Base-by-base conservation (phyloP, 2,113 vertebrate species). In the Festucalex cinctus region DNA sequence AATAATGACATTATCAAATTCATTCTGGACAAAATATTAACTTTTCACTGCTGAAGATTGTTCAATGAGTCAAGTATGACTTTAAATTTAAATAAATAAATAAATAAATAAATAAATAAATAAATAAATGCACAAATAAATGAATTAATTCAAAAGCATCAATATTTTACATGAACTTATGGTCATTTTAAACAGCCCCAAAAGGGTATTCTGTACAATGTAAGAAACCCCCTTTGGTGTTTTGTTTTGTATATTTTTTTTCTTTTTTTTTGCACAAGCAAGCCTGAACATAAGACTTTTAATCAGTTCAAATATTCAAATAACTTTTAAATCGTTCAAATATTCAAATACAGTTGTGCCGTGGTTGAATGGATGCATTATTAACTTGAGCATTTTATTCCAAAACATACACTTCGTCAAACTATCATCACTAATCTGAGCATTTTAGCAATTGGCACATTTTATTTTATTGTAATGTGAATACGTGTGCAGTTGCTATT, bases 21-120 rank as follows among this genome's bases (percentile, higher is more conserved):
- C n/a, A n/a, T n/a, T n/a, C n/a, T n/a, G n/a, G n/a, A n/a, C n/a
- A n/a, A n/a, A n/a, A n/a, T n/a, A n/a, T n/a, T n/a, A n/a, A n/a
- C n/a, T n/a, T n/a, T n/a, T n/a, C n/a, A n/a, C n/a, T n/a, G n/a
- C n/a, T n/a, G n/a, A n/a, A n/a, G n/a, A n/a, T n/a, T n/a, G n/a
- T n/a, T n/a, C n/a, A n/a, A n/a, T n/a, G n/a, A n/a, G n/a, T n/a
- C n/a, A n/a, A n/a, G n/a, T n/a, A n/a, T n/a, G n/a, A n/a, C n/a
- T n/a, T 70, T 64, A 37, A 75, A 70, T 64, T 68, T 65, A 20
- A 79, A 80, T 12, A 70, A 75, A 54, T 0, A 68, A 59, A 79
- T 71, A 75, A 73, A 71, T 77, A 86, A 86, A 88, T 0, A 68
- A 59, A 79, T 71, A 75, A 73, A 71, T 77, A 86, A 86, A 88